These are phyloP conservation scores for Himalopsyche kuldschensis DNA, from an alignment of 2,888 invertebrate species.

Conservation along the genomic window DNA sequence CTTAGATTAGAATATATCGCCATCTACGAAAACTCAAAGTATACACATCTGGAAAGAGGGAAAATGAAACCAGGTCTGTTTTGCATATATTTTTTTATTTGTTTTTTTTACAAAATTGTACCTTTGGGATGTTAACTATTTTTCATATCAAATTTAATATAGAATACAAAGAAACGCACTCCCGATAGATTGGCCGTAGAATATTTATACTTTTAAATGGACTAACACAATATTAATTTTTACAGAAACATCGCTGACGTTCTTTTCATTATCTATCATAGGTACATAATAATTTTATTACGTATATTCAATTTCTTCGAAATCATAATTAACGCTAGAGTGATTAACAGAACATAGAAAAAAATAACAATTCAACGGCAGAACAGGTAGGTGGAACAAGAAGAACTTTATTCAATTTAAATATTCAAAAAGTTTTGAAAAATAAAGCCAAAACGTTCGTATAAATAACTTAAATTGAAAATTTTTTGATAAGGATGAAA, in stretches of 20 bases:
- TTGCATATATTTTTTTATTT: neutral
- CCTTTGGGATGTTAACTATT: neutral
- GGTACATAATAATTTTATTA: neutral
- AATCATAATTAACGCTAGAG: neutral
- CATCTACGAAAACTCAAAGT: too few species aligned
- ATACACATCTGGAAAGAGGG: too few species aligned
- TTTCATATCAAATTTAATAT: neutral
- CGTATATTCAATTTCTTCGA: neutral
- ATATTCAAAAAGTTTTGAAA: too few species aligned
- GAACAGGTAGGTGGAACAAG: too few species aligned
- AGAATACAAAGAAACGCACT: neutral
- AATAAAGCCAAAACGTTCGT: too few species aligned
- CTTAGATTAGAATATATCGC: too few species aligned
- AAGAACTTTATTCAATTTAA: too few species aligned
- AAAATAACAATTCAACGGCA: too few species aligned
- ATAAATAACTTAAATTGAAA: too few species aligned
- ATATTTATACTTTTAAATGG: neutral
- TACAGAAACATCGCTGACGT: neutral
- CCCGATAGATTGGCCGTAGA: neutral
- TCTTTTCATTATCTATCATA: neutral
- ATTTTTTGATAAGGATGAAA: too few species aligned
- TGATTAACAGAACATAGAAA: too few species aligned
- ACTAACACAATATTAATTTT: neutral
- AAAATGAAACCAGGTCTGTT: neutral
- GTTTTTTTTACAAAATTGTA: neutral